Evolutionary conservation across 2,797 vertebrate species (phyloP).

Genomic region (Argyrosomus regius): DNA sequence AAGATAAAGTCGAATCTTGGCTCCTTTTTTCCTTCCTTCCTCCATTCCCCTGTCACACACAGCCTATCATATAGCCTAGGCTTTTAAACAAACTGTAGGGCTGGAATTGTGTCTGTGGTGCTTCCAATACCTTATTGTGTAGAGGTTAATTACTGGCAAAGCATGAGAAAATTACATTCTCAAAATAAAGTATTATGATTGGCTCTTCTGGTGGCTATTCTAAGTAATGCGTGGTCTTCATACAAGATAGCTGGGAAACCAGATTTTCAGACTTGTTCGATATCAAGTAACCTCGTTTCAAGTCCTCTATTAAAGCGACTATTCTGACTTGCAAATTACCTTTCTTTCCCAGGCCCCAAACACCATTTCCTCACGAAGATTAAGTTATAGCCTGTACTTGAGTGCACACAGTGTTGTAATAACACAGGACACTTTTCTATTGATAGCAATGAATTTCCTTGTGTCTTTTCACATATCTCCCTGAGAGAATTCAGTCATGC

Average conservation of each 20-base stretch:
- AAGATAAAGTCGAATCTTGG: slow-evolving; percentile 86
- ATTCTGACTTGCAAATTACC: slow-evolving; percentile 88
- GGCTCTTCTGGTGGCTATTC: slow-evolving; percentile 84
- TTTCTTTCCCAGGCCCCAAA: slow-evolving; percentile 80
- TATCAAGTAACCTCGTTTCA: slow-evolving; percentile 89
- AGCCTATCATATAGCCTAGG: slow-evolving; percentile 80
- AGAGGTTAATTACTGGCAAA: slow-evolving; percentile 90
- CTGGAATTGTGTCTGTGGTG: slow-evolving; percentile 84
- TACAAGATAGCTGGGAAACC: slow-evolving; percentile 85
- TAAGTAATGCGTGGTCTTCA: slow-evolving; percentile 82
- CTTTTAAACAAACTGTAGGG: slow-evolving; percentile 84
- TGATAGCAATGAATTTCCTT: slow-evolving; percentile 76
- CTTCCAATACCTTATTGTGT: slow-evolving; percentile 87
- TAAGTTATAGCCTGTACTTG: slow-evolving; percentile 82
- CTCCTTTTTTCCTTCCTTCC: slow-evolving; percentile 65
- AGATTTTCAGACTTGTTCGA: slow-evolving; percentile 85
- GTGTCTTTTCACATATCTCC: slow-evolving; percentile 72
- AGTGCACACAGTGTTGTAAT: slow-evolving; percentile 77
- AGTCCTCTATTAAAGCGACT: slow-evolving; percentile 84
- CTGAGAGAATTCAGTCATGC: slow-evolving; percentile 75
- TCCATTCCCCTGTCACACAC: slow-evolving; percentile 73
- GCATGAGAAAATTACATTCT: slow-evolving; percentile 90
- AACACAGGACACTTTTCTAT: slow-evolving; percentile 75
- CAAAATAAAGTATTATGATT: slow-evolving; percentile 89
- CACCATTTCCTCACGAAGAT: slow-evolving; percentile 83